A percentile compares a stretch with the other conserved stretches of the same genome.
phyloP scores from a whole-genome alignment of 2,113 vertebrate genomes.

The Camelus bactrianus region DNA sequence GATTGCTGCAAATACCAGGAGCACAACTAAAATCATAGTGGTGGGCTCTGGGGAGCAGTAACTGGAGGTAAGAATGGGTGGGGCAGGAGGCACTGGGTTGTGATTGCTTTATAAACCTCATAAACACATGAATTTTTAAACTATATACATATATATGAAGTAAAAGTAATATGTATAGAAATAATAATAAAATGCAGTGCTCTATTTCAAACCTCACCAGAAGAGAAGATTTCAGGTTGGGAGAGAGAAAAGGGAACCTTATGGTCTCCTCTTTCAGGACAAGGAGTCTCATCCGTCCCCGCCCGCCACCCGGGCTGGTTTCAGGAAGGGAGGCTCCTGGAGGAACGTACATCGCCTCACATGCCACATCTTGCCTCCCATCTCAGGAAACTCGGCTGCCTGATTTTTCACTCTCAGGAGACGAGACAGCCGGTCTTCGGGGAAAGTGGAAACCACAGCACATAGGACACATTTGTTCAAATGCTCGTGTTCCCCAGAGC shows the following conservation, averaged over 20 bases:
- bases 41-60: neutral
- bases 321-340: conserved; percentile 18
- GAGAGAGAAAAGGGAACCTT: neutral
- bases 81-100: neutral
- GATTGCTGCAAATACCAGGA: neutral
- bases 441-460: conserved; percentile 80
- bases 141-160: neutral
- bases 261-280: neutral
- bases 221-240: neutral
- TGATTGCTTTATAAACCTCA: neutral
- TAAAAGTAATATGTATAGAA: neutral
- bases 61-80: neutral
- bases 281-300: neutral
- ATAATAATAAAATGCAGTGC: neutral
- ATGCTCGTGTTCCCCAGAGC: conserved; percentile 73
- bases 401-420: conserved; percentile 54
- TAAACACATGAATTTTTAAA: neutral
- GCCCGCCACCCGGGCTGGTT: fast-evolving
- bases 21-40: neutral
- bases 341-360: neutral
- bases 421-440: conserved; percentile 54
- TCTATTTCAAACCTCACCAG: neutral
- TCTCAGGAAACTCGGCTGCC: conserved; percentile 46
- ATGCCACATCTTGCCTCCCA: conserved; percentile 29
- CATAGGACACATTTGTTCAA: conserved; percentile 64